A percentile compares a stretch with the other conserved stretches of the same genome.
phyloP scores from a whole-genome alignment of 2,888 invertebrate genomes.

The Xiphydria camelus region DNA sequence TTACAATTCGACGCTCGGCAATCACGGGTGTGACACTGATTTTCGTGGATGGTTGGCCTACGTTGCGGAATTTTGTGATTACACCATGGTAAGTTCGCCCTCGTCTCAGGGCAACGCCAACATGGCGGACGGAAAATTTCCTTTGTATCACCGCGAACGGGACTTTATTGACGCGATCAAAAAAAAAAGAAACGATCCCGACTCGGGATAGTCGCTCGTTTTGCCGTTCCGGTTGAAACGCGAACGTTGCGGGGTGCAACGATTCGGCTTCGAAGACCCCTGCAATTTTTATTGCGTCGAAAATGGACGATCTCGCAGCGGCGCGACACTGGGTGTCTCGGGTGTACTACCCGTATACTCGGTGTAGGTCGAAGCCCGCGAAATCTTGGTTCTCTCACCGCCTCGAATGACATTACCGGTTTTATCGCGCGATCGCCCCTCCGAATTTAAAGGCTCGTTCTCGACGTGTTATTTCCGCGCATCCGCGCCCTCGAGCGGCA shows the following conservation, averaged over 20 bases:
- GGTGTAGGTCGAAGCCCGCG: conserved; percentile 6
- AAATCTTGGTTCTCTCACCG: conserved; percentile 3
- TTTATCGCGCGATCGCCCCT: not conserved
- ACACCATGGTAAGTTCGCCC: conserved; percentile 67
- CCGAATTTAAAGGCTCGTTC: no score
- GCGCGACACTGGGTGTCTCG: conserved; percentile 27
- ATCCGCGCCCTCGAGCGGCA: no score
- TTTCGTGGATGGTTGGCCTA: conserved; percentile 63
- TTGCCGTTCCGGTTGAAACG: not conserved
- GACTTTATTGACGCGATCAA: conserved; percentile 18
- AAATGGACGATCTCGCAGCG: conserved; percentile 20
- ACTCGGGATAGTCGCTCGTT: no score
- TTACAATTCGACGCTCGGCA: conserved; percentile 57
- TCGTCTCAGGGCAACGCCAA: conserved; percentile 56
- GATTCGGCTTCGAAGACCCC: no score
- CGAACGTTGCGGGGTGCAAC: no score
- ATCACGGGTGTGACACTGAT: conserved; percentile 58
- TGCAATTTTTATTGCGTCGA: conserved; percentile 16
- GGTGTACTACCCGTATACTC: conserved; percentile 14
- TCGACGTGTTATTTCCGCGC: no score
- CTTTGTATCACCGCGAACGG: conserved; percentile 43
- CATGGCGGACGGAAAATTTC: conserved; percentile 59
- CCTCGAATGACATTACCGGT: conserved; percentile 24
- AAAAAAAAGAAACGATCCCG: no score
- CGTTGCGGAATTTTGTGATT: conserved; percentile 68